Conservation (phyloP, 1,140 invertebrate species). For the Drosophila chauvacae region DNA sequence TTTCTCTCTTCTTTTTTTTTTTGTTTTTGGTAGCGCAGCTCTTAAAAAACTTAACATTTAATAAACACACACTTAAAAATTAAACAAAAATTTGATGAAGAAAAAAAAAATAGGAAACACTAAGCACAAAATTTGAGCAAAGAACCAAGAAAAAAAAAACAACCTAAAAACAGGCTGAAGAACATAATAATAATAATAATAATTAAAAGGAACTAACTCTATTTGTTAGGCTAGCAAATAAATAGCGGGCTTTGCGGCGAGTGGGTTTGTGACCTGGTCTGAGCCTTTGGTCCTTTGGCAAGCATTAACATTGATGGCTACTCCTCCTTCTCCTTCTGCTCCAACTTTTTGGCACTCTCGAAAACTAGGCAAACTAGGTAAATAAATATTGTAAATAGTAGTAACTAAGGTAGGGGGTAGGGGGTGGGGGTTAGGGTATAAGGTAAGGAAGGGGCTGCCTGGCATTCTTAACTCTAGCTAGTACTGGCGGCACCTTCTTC, state of each 20-base stretch:
- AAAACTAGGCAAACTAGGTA: constrained; percentile 48
- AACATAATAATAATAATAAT: neutral
- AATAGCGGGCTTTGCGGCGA: constrained; percentile 30
- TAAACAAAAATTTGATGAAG: neutral
- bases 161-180: neutral
- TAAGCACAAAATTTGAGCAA: neutral
- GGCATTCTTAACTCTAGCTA: constrained; percentile 7
- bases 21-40: constrained; percentile 53
- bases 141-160: neutral
- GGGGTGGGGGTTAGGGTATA: neutral
- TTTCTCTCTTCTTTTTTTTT: neutral
- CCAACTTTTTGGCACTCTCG: constrained; percentile 56
- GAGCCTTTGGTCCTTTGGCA: constrained; percentile 32
- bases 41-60: constrained; percentile 3
- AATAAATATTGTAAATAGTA: constrained; percentile 52
- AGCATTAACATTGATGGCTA: constrained; percentile 42
- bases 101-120: neutral
- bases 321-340: constrained; percentile 1
- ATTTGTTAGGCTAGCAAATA: constrained; percentile 35
- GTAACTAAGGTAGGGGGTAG: neutral
- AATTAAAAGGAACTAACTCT: constrained; percentile 9
- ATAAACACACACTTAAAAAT: constrained; percentile 15
- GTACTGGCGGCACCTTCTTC: constrained; percentile 1
- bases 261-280: constrained; percentile 28
- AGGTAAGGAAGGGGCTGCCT: constrained; percentile 1